Base-by-base conservation (phyloP, 1,140 invertebrate genomes). In the Cephus cinctus region DNA sequence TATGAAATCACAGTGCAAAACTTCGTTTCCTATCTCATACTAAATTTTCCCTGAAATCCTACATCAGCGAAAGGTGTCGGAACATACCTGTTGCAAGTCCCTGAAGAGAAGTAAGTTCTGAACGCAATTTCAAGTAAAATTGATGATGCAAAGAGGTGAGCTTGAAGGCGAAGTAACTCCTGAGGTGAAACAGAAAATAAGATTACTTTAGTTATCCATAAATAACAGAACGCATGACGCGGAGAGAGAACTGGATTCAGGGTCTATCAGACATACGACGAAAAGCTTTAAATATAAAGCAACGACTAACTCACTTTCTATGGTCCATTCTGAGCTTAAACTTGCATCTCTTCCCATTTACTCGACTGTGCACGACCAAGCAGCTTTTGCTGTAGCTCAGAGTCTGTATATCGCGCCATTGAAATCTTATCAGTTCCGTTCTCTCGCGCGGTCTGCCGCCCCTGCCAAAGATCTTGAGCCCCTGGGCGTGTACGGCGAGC, bases 271-370 rank as follows among this genome's bases (percentile, higher is more conserved):
- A n/a, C n/a, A n/a, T n/a, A n/a, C n/a, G n/a, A n/a, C n/a, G n/a
- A n/a, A n/a, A n/a, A n/a, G n/a, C n/a, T n/a, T n/a, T n/a, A n/a
- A n/a, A n/a, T n/a, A n/a, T n/a, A n/a, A n/a, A n/a, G 9, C 18
- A 46, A 32, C 15, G 14, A 38, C 31, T 34, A 32, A 70, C 76
- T 78, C 67, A 85, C 82, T 88, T 89, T 64, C 85, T 84, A 48
- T 83, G 80, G 54, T 83, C 79, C 85, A 89, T 86, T 74, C 83
- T 82, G 0, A 89, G 68, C 65, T 88, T 88, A 63, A 86, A 86
- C 65, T 88, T 88, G 36, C 81, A 80, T 5, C 81, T 73, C 50
- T 84, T 84, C 48, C 83, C 81, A 22, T 75, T 78, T 43, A 82
- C 70, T 69, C 76, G 57, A 57, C 80, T 71, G 68, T 81, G 63